Evolutionary conservation across 2,113 vertebrate genomes (phyloP).

Genomic region (Rhinichthys klamathensis): DNA sequence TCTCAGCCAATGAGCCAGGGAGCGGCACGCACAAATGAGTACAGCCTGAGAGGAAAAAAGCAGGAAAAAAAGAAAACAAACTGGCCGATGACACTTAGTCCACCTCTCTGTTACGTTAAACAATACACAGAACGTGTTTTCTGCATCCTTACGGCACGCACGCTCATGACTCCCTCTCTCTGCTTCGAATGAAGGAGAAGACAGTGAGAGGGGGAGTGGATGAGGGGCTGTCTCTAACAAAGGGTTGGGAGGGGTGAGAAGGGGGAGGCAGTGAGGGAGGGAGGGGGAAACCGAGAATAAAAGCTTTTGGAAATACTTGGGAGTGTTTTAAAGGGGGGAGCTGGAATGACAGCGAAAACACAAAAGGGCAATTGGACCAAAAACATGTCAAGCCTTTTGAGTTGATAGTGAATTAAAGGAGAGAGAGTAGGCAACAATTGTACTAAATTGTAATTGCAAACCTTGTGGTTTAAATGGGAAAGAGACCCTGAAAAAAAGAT

Average conservation of each 20-base stretch:
- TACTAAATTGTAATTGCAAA: neutral
- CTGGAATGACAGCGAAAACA: constrained; percentile 65
- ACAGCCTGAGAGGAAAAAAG: constrained; percentile 18
- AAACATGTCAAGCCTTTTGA: constrained; percentile 71
- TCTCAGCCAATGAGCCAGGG: constrained; percentile 45
- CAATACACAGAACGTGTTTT: constrained; percentile 16
- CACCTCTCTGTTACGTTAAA: constrained; percentile 11
- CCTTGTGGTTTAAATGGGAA: constrained; percentile 22
- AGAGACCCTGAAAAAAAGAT: constrained; percentile 32
- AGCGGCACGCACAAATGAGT: constrained; percentile 47
- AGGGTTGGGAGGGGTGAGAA: constrained; percentile 64
- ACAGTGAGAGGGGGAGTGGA: constrained; percentile 54
- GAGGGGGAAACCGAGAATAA: constrained; percentile 64
- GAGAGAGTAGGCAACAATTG: constrained; percentile 54
- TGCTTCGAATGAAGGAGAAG: constrained; percentile 55
- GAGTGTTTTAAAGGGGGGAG: constrained; percentile 59
- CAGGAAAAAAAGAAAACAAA: constrained; percentile 10
- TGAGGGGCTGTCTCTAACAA: constrained; percentile 68
- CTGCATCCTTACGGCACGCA: constrained; percentile 42
- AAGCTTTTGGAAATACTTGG: constrained; percentile 70
- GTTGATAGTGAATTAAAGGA: constrained; percentile 67
- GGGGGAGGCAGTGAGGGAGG: constrained; percentile 62
- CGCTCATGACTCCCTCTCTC: constrained; percentile 48
- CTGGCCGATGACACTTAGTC: constrained; percentile 34
- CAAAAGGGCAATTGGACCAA: constrained; percentile 71